Percentiles rank a stretch among this genome's conserved stretches.
These are phyloP conservation scores for Leucosticte australis DNA, from an alignment of 2,113 vertebrate genomes.

Conservation along the genomic window DNA sequence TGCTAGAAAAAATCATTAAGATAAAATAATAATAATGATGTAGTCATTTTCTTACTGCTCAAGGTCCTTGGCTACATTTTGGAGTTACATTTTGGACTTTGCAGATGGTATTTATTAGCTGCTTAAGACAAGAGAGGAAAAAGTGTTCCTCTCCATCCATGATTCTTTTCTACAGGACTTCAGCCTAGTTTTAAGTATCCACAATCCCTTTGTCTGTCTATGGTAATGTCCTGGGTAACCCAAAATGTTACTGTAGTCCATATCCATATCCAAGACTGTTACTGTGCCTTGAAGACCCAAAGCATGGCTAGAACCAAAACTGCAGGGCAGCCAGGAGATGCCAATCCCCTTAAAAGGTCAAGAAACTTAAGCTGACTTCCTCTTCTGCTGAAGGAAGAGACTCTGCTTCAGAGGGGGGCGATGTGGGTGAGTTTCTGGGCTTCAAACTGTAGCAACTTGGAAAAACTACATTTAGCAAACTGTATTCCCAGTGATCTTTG, in stretches of 20 bases:
- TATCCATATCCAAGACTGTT: not conserved
- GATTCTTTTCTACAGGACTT: not conserved
- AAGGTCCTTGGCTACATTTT: not conserved
- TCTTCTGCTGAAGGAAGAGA: no score
- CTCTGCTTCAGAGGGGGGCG: accelerated
- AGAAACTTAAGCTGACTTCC: not conserved
- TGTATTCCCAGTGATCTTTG: accelerated
- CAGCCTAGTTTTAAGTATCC: not conserved
- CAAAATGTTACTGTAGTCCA: not conserved
- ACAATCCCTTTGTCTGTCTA: not conserved
- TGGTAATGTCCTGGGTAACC: accelerated
- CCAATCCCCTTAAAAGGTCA: not conserved
- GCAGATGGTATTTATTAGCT: not conserved
- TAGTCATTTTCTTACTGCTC: not conserved
- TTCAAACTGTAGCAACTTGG: not conserved
- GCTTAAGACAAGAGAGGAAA: not conserved
- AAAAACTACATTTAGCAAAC: not conserved
- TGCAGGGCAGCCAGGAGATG: accelerated
- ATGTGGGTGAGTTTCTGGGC: accelerated
- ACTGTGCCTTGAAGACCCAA: not conserved
- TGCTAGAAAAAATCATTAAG: not conserved
- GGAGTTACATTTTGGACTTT: not conserved
- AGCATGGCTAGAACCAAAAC: not conserved
- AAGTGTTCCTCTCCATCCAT: not conserved
- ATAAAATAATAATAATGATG: not conserved